Base-by-base conservation (phyloP, 2,888 invertebrate species). In the Leptopilina myrica region DNA sequence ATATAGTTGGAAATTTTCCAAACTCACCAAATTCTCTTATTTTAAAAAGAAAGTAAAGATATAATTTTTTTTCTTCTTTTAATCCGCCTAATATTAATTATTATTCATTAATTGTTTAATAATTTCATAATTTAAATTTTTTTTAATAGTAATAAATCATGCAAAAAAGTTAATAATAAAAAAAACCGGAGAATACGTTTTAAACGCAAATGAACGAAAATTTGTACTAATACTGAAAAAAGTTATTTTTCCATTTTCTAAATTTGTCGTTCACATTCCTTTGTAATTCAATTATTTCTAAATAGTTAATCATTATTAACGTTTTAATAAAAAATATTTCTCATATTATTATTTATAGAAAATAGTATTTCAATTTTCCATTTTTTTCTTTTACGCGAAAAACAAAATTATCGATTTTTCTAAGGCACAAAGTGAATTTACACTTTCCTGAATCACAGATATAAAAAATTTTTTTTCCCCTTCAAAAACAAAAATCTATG, bases 401-500 rank as follows among this genome's bases (percentile, higher is more conserved):
- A 20, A 69, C 53, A 26, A 53, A 67, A 53, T 15, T 67, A 14
- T n/a, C 53, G n/a, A 56, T 15, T n/a, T 66, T 65, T 43, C 76
- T 79, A 82, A 83, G 82, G 81, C 83, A 83, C 82, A 64, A 69
- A 76, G 82, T 82, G 80, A 82, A 82, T 69, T 53, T 14, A 69
- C 53, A 26, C 26, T 69, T 43, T 49, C 53, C 26, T 14, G 8
- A 14, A 69, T 69, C 69, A 69, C 69, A 69, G 69, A 26, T 33
- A 20, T 20, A 67, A 46, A 43, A 7, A 43, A 33, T 33, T 66
- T 67, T 43, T 49, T 15, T 15, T 4, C 12, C 33, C 15, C n/a
- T 14, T 56, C n/a, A 56, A n/a, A 56, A 6, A 20, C 0, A 26
- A 49, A 49, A 69, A 53, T 26, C 11, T 69, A 26, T 20, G 6